phyloP scores from a whole-genome alignment of 2,888 invertebrate genomes.

The Malthinus flaveolus region DNA sequence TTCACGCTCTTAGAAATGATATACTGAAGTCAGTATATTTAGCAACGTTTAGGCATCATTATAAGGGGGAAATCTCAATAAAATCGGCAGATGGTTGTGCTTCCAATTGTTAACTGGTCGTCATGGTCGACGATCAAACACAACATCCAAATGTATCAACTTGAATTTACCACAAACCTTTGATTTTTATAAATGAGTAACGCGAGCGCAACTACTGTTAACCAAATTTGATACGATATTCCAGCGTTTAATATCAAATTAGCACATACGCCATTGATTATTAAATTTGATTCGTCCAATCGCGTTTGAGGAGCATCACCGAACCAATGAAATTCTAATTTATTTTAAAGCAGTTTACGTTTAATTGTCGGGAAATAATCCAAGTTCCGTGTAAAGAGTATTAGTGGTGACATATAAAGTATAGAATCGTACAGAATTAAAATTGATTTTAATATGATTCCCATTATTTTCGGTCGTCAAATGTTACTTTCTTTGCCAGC shows the following conservation, averaged over 20 bases:
- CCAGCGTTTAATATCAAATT: slow-evolving; percentile 54
- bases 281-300: slow-evolving; percentile 34
- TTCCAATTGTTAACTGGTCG: slow-evolving; percentile 52
- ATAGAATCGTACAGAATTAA: slow-evolving; percentile 27
- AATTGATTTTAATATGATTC: slow-evolving; percentile 20
- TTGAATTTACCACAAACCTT: slow-evolving; percentile 37
- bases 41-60: slow-evolving; percentile 53
- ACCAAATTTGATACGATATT: slow-evolving; percentile 41
- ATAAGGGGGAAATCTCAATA: slow-evolving; percentile 46
- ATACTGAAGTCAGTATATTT: slow-evolving; percentile 50
- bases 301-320: slow-evolving; percentile 24
- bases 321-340: slow-evolving; percentile 30
- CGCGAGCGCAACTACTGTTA: slow-evolving; percentile 29
- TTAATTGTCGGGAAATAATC: slow-evolving; percentile 31
- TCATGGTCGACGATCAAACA: slow-evolving; percentile 52
- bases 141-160: slow-evolving; percentile 43
- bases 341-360: slow-evolving; percentile 19
- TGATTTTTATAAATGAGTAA: slow-evolving; percentile 12
- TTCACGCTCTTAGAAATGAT: slow-evolving; percentile 51
- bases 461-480: not conserved
- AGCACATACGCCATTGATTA: slow-evolving; percentile 51
- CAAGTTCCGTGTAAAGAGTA: slow-evolving; percentile 29
- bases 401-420: slow-evolving; percentile 34
- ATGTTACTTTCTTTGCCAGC: too few species aligned
- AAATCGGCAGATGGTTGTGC: slow-evolving; percentile 52